phyloP scores from a whole-genome alignment of 2,797 vertebrate genomes.

The Phylloscopus collybita region DNA sequence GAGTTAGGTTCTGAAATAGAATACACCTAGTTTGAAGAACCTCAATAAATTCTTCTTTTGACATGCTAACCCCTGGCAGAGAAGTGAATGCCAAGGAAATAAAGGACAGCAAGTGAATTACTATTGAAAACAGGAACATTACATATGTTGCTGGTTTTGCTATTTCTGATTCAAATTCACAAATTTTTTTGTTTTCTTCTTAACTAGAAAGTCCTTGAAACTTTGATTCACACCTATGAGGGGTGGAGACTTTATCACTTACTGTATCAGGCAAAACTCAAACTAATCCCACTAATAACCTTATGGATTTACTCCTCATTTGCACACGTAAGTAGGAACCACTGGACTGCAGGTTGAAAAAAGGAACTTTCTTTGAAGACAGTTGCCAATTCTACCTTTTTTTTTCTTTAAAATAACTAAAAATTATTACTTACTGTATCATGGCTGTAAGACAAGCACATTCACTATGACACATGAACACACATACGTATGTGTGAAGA shows the following conservation, averaged over 20 bases:
- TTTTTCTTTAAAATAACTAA: neutral
- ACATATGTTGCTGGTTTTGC: neutral
- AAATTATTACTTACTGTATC: neutral
- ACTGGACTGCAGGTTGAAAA: neutral
- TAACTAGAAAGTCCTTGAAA: neutral
- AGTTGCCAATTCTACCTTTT: neutral
- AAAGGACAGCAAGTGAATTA: neutral
- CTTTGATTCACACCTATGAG: neutral
- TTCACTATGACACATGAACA: neutral
- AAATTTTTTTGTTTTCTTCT: neutral
- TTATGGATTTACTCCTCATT: neutral
- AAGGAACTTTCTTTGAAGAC: neutral
- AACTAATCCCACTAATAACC: neutral
- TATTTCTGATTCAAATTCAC: slow-evolving; percentile 25
- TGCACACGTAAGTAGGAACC: neutral
- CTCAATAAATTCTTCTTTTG: slow-evolving; percentile 23
- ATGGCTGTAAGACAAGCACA: neutral
- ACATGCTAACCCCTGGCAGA: neutral
- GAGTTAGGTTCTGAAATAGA: neutral
- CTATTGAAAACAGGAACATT: neutral
- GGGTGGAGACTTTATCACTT: neutral
- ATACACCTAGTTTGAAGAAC: neutral
- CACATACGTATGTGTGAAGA: neutral
- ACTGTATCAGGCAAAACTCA: neutral
- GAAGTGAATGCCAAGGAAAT: slow-evolving; percentile 5